phyloP scores from a whole-genome alignment of 2,113 vertebrate species.

The Prionailurus bengalensis region DNA sequence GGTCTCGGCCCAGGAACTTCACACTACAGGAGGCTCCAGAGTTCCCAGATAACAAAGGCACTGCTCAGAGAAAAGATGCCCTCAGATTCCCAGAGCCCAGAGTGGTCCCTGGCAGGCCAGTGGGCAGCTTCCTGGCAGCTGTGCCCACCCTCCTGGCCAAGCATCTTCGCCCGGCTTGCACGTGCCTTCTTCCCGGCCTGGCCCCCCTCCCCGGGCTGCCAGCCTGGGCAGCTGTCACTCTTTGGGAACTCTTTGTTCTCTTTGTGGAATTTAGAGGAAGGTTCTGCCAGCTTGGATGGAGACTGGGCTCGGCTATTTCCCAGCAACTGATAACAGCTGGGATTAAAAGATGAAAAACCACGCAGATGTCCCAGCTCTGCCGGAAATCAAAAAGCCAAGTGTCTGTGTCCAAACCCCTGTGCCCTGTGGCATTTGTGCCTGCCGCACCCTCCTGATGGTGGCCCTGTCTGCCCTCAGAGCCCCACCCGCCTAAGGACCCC shows the following conservation, averaged over 20 bases:
- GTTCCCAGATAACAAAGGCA: not conserved
- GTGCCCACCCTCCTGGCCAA: not conserved
- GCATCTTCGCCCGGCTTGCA: not conserved
- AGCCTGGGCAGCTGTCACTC: constrained; percentile 51
- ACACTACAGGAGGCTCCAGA: not conserved
- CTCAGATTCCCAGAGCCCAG: not conserved
- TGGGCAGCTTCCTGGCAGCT: not conserved
- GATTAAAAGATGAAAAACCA: constrained; percentile 60
- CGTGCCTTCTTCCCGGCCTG: not conserved
- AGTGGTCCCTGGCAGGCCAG: not conserved
- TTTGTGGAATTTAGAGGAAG: constrained; percentile 53
- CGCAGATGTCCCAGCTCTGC: not conserved
- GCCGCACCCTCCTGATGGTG: not conserved
- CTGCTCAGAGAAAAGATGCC: not conserved
- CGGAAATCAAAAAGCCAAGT: not conserved
- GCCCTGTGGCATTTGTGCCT: not conserved
- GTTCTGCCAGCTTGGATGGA: constrained; percentile 54
- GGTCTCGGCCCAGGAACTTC: not conserved
- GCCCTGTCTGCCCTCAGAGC: not conserved
- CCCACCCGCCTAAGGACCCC: not conserved
- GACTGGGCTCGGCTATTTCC: constrained; percentile 26
- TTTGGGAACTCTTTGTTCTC: constrained; percentile 72
- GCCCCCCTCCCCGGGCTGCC: not conserved
- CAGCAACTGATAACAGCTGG: constrained; percentile 67
- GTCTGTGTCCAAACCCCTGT: not conserved